Conservation (phyloP, 2,797 vertebrate species). For the Acanthurus tractus region DNA sequence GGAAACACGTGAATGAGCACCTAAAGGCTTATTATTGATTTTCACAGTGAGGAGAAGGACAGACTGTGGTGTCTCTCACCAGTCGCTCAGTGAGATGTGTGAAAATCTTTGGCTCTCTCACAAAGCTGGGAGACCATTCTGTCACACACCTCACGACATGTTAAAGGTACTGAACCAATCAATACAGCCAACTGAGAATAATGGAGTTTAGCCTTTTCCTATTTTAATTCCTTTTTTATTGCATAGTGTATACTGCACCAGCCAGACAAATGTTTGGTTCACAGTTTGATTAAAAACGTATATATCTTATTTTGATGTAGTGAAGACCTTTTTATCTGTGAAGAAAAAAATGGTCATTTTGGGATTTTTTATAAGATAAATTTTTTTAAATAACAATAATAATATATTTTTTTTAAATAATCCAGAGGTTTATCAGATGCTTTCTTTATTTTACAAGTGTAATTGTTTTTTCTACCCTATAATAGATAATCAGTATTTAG, state of each 20-base stretch:
- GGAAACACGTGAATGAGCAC: slow-evolving; percentile 65
- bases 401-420: too few relatives aligned
- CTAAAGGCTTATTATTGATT: slow-evolving; percentile 79
- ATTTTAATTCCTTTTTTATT: slow-evolving; percentile 11
- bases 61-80: slow-evolving; percentile 70
- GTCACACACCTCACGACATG: slow-evolving; percentile 69
- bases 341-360: too few relatives aligned
- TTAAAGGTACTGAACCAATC: slow-evolving; percentile 59
- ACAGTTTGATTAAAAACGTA: too few relatives aligned
- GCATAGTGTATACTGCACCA: too few relatives aligned
- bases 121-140: slow-evolving; percentile 61
- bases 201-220: slow-evolving; percentile 6
- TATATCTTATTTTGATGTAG: too few relatives aligned
- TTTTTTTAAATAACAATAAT: too few relatives aligned
- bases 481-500: not conserved
- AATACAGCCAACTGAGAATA: slow-evolving; percentile 60
- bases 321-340: too few relatives aligned
- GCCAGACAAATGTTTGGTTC: too few relatives aligned
- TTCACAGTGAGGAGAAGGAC: slow-evolving; percentile 74
- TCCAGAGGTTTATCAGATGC: too few relatives aligned
- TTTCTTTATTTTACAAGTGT: too few relatives aligned
- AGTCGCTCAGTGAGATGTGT: slow-evolving; percentile 73
- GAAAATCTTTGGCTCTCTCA: slow-evolving; percentile 76
- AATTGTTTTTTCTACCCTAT: too few relatives aligned
- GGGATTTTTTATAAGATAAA: too few relatives aligned